Percentiles rank a stretch among this genome's conserved stretches.
Evolutionary conservation across 2,797 vertebrate species (phyloP).

Genomic region (Glossophaga mutica): DNA sequence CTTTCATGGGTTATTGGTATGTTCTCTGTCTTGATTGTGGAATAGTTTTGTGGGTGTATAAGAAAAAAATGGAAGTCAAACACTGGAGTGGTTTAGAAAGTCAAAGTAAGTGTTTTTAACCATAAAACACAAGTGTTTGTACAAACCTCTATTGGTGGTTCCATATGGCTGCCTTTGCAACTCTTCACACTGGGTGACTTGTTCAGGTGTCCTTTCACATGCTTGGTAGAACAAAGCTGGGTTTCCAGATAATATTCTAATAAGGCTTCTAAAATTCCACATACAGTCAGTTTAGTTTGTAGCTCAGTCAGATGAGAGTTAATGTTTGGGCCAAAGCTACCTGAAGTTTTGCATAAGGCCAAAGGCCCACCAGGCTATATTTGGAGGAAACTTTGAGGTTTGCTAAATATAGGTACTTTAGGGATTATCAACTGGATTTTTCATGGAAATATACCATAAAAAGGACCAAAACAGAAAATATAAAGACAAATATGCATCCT

Average conservation of each 20-base stretch:
- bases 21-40: background rate
- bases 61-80: constrained; percentile 66
- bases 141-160: constrained; percentile 74
- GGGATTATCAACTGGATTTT: constrained; percentile 77
- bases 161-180: constrained; percentile 72
- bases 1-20: background rate
- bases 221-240: constrained; percentile 76
- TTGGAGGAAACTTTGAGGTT: constrained; percentile 79
- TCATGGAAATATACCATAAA: constrained; percentile 70
- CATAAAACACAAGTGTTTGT: constrained; percentile 68
- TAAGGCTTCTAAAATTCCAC: constrained; percentile 71
- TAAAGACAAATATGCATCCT: constrained; percentile 64
- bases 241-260: constrained; percentile 71
- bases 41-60: background rate
- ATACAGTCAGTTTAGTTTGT: constrained; percentile 78
- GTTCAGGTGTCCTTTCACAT: constrained; percentile 67
- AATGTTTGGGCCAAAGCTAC: constrained; percentile 78
- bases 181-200: constrained; percentile 70
- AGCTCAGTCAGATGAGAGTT: constrained; percentile 73
- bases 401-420: constrained; percentile 76
- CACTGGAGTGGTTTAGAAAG: constrained; percentile 71
- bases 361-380: constrained; percentile 73
- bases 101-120: constrained; percentile 78
- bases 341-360: constrained; percentile 77
- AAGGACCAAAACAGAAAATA: constrained; percentile 72